Evolutionary conservation across 2,888 invertebrate genomes (phyloP).

Genomic region (Taphrorychus bicolor): DNA sequence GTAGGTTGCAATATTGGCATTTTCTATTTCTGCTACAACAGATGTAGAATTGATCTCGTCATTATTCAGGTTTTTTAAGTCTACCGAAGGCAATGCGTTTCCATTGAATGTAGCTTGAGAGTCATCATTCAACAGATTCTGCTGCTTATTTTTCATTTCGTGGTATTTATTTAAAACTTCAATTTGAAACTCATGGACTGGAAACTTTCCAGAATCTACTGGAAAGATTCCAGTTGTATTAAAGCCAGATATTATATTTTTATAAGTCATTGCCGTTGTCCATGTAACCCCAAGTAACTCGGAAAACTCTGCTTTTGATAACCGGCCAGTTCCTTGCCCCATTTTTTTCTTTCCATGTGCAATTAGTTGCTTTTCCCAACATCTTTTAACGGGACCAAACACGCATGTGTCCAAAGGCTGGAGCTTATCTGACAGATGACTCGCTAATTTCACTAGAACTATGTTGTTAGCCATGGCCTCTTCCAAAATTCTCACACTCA

Average conservation of each 20-base stretch:
- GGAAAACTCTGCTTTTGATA: slow-evolving; percentile 33
- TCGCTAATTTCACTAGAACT: slow-evolving; percentile 35
- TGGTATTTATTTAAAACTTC: too few species aligned
- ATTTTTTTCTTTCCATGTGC: slow-evolving; percentile 33
- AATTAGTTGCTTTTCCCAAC: slow-evolving; percentile 37
- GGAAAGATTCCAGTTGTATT: slow-evolving; percentile 27
- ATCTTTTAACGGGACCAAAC: slow-evolving; percentile 18
- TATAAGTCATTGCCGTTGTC: slow-evolving; percentile 21
- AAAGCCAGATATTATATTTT: slow-evolving; percentile 37
- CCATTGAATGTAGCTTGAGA: too few species aligned
- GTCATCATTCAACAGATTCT: too few species aligned
- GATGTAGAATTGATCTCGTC: too few species aligned
- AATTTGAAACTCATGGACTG: too few species aligned
- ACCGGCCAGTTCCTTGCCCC: slow-evolving; percentile 30
- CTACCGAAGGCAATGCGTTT: too few species aligned
- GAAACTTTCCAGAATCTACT: slow-evolving; percentile 8
- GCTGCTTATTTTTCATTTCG: too few species aligned
- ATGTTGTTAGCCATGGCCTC: slow-evolving; percentile 34
- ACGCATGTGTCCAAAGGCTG: slow-evolving; percentile 26
- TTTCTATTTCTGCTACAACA: too few species aligned
- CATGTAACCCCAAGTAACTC: slow-evolving; percentile 36
- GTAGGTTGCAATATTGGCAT: too few species aligned
- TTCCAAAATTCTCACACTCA: slow-evolving; percentile 38
- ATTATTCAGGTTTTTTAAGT: too few species aligned
- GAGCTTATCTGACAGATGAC: slow-evolving; percentile 38